Evolutionary conservation across 2,113 vertebrate species (phyloP).

Genomic region (Poicephalus meyeri): DNA sequence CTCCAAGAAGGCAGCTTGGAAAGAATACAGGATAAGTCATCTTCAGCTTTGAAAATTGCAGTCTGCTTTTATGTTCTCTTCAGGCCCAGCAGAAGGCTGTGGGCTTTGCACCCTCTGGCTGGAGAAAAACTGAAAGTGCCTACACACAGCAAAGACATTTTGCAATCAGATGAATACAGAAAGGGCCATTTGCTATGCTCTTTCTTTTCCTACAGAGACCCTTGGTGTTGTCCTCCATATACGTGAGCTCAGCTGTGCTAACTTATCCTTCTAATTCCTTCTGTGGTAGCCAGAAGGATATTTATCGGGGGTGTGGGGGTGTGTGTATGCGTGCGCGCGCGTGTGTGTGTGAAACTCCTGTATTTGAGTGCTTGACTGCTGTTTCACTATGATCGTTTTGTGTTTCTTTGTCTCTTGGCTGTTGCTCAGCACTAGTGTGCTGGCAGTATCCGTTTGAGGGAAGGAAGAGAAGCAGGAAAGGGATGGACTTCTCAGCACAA

Average conservation of each 20-base stretch:
- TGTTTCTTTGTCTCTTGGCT: not conserved
- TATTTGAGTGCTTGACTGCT: not conserved
- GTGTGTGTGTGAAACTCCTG: not conserved
- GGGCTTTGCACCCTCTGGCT: not conserved
- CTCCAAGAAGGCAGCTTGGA: not conserved
- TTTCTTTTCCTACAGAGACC: not conserved
- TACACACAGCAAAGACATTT: not conserved
- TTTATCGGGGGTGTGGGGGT: not conserved
- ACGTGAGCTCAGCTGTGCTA: not conserved
- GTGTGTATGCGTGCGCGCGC: too few species aligned
- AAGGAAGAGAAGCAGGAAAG: not conserved
- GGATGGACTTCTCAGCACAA: not conserved
- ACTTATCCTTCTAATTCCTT: not conserved
- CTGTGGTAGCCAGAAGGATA: not conserved
- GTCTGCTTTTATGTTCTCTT: not conserved
- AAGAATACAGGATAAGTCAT: not conserved
- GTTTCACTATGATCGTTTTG: not conserved
- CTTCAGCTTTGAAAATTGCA: not conserved
- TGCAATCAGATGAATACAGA: not conserved
- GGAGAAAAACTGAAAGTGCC: not conserved
- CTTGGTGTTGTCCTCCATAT: rapidly evolving
- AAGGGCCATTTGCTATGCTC: not conserved
- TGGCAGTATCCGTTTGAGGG: not conserved
- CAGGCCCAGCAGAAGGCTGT: not conserved
- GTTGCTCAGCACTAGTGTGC: not conserved